A percentile compares a stretch with the other conserved stretches of the same genome.
phyloP scores from a whole-genome alignment of 2,797 vertebrate species.

The Myotis myotis region DNA sequence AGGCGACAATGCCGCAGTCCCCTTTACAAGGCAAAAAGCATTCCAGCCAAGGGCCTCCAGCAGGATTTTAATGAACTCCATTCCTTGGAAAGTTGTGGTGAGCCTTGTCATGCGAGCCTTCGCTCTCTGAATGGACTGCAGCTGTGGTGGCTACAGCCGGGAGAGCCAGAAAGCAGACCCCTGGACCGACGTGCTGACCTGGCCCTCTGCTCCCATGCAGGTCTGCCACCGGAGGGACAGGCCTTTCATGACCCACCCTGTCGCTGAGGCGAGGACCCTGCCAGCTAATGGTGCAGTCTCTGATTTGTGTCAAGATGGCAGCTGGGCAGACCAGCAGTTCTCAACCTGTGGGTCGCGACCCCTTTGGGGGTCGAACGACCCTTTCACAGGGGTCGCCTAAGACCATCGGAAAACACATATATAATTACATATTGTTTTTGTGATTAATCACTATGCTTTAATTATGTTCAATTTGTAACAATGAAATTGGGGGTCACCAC shows the following conservation, averaged over 20 bases:
- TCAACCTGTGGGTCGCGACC: too few relatives aligned
- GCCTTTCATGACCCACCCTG: background rate
- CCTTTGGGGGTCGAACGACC: too few relatives aligned
- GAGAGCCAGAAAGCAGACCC: background rate
- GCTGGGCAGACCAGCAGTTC: background rate
- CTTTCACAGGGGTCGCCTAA: too few relatives aligned
- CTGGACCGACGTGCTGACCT: background rate
- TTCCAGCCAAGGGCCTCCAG: slow-evolving; percentile 52
- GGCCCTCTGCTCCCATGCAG: background rate
- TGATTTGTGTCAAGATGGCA: background rate
- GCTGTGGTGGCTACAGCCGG: background rate
- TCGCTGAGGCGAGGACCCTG: background rate
- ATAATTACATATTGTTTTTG: too few relatives aligned
- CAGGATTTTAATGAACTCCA: slow-evolving; percentile 67
- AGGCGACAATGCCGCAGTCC: background rate
- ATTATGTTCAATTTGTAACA: too few relatives aligned
- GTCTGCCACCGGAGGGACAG: background rate
- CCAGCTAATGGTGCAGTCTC: background rate
- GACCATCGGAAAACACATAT: too few relatives aligned
- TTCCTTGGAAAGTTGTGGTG: slow-evolving; percentile 57
- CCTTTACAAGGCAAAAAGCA: slow-evolving; percentile 13
- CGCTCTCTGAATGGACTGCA: background rate
- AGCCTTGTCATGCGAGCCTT: background rate
- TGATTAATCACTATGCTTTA: too few relatives aligned
- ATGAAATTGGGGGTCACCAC: too few relatives aligned